These are phyloP conservation scores for Drosophila mulleri DNA, from an alignment of 2,888 invertebrate species.

Conservation along the genomic window DNA sequence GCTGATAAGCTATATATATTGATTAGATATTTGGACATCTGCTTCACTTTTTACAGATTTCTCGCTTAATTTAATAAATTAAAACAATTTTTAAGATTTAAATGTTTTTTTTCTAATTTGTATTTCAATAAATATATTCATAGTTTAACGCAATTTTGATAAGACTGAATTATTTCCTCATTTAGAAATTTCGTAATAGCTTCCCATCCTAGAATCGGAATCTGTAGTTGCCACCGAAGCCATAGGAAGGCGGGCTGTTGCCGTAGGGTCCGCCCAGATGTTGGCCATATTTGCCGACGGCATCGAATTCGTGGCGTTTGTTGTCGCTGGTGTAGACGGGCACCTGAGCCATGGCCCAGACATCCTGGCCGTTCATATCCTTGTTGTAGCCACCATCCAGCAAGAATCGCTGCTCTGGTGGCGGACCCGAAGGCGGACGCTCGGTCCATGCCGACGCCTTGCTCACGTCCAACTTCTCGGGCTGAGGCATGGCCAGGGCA, in stretches of 20 bases:
- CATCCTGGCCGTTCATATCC: conserved; percentile 59
- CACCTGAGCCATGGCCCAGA: conserved; percentile 57
- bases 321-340: conserved; percentile 79
- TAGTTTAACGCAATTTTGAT: not conserved
- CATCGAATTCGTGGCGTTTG: conserved; percentile 72
- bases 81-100: not conserved
- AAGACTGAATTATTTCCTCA: not conserved
- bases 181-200: not conserved
- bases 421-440: conserved; percentile 13
- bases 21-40: not conserved
- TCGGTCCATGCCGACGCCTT: conserved; percentile 8
- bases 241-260: conserved; percentile 62
- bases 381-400: conserved; percentile 54
- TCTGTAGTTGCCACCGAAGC: conserved; percentile 58
- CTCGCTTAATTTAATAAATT: not conserved
- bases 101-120: not conserved
- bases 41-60: not conserved
- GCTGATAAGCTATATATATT: too few species aligned
- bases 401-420: conserved; percentile 31
- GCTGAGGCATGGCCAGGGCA: conserved; percentile 38
- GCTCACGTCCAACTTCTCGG: conserved; percentile 14
- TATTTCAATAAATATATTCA: conserved; percentile 22
- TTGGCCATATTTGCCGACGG: conserved; percentile 71
- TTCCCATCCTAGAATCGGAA: conserved; percentile 43
- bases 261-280: conserved; percentile 82